Base-by-base conservation (phyloP, 2,888 invertebrate species). In the Apamea crenata region DNA sequence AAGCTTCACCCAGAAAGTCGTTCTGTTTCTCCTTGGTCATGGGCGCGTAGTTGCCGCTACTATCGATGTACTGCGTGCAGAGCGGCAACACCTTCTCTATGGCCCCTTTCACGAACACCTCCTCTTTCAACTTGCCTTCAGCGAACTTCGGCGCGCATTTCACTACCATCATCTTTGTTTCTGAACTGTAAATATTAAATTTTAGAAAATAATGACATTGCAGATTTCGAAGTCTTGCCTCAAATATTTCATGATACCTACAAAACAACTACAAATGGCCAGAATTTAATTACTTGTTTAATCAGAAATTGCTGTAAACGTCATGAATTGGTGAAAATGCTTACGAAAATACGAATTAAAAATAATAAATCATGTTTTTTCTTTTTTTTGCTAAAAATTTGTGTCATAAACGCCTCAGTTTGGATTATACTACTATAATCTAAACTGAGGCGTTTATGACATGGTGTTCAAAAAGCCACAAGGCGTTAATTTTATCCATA, bases 121-220 rank as follows among this genome's bases (percentile, higher is more conserved):
- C 97, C 93, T 99, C 99, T 91, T 98, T 98, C 1, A 92, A 75
- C 89, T 98, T 98, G 67, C 97, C 97, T 90, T 98, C 98, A 78
- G 97, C 97, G 92, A 98, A 98, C 92, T 98, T 99, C 1, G 98
- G 98, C 25, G 98, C 97, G 93, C 99, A 99, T 95, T 98, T 99
- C 47, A 99, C 99, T 8, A 99, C 99, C 99, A 99, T 99, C 98
- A 99, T 99, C 96, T 99, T 99, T 84, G 99, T 99, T 92, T 99
- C 99, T 0, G 99, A 99, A 90, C 98, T 98, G 93, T 25, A 50
- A 50, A 71, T 1, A 36, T 53, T 10, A 36, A 0, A 1, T 25
- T 25, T 53, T 69, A 21, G 29, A 36, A 66, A 1, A 25, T 66
- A 25, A 66, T 1, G 7, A 36, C 7, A 66, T 1, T 36, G 1